phyloP scores from a whole-genome alignment of 2,797 vertebrate species.

The Staurois parvus region DNA sequence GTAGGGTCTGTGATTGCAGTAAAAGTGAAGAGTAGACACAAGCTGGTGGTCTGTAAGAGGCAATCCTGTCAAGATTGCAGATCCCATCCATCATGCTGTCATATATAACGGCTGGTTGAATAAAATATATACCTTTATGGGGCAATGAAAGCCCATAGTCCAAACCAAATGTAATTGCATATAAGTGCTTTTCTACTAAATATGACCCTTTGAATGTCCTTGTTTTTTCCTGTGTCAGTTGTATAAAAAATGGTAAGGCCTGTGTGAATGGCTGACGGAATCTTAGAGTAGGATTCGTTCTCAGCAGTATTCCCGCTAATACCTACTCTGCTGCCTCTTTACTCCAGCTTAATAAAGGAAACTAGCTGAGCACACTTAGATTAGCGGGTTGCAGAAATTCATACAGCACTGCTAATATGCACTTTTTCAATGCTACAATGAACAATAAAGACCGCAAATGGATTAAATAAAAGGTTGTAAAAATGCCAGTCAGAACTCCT shows the following conservation, averaged over 20 bases:
- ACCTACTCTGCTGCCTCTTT: background rate
- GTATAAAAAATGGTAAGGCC: constrained; percentile 11
- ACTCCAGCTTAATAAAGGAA: background rate
- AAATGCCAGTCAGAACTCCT: no score
- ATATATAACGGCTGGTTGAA: constrained; percentile 64
- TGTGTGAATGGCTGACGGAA: background rate
- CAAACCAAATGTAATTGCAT: constrained; percentile 10
- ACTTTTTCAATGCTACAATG: no score
- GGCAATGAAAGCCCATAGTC: constrained; percentile 37
- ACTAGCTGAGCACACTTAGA: background rate
- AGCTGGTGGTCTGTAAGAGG: constrained; percentile 66
- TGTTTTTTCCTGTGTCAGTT: background rate
- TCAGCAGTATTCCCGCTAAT: constrained; percentile 12
- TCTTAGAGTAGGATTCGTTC: background rate
- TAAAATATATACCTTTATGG: constrained; percentile 57
- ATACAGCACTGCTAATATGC: background rate
- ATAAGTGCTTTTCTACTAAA: constrained; percentile 21
- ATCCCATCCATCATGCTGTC: constrained; percentile 64
- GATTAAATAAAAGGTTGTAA: no score
- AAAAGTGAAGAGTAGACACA: constrained; percentile 30
- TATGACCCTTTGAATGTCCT: constrained; percentile 12
- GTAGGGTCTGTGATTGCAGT: constrained; percentile 27
- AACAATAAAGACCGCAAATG: no score
- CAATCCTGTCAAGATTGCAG: constrained; percentile 60
- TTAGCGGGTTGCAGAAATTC: background rate